Evolutionary conservation across 2,888 invertebrate genomes (phyloP).

Genomic region (Nematopogon swammerdamellus): DNA sequence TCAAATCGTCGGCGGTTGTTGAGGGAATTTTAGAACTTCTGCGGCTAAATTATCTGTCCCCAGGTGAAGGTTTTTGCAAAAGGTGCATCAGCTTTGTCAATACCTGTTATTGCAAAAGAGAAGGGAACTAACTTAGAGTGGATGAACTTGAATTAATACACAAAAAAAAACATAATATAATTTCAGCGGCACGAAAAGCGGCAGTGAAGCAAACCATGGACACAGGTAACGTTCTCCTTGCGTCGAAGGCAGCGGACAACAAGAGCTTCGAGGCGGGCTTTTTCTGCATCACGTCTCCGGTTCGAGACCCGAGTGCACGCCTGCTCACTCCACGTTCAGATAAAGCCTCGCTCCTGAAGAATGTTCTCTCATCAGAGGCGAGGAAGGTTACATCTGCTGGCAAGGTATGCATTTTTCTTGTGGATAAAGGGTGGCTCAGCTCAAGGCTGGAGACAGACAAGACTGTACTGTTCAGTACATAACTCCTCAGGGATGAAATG

Average conservation of each 20-base stretch:
- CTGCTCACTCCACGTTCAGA: conserved; percentile 13
- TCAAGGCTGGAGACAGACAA: conserved; percentile 1
- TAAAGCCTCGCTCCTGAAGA: conserved; percentile 21
- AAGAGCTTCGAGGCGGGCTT: conserved; percentile 46
- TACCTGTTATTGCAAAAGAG: too few relatives aligned
- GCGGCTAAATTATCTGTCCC: too few relatives aligned
- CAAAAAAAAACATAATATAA: too few relatives aligned
- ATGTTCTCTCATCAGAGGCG: conserved; percentile 38
- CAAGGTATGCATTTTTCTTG: conserved; percentile 20
- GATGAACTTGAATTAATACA: too few relatives aligned
- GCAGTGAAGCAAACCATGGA: conserved; percentile 26
- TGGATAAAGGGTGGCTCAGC: conserved; percentile 1
- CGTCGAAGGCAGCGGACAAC: conserved; percentile 7
- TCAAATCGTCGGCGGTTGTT: too few relatives aligned
- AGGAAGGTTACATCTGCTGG: conserved; percentile 27
- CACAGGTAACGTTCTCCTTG: conserved; percentile 5
- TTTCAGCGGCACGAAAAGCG: conserved; percentile 34
- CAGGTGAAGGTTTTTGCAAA: too few relatives aligned
- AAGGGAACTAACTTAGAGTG: too few relatives aligned
- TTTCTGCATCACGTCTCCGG: conserved; percentile 38
- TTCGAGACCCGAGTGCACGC: conserved; percentile 18
- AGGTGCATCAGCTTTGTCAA: too few relatives aligned
- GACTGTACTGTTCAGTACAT: neutral
- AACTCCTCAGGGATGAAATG: too few relatives aligned
- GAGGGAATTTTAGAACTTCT: too few relatives aligned